Evolutionary conservation across 2,888 invertebrate genomes (phyloP), one percentile per base, ranked within the genome.

Genomic region (Diachrysia chrysitis): DNA sequence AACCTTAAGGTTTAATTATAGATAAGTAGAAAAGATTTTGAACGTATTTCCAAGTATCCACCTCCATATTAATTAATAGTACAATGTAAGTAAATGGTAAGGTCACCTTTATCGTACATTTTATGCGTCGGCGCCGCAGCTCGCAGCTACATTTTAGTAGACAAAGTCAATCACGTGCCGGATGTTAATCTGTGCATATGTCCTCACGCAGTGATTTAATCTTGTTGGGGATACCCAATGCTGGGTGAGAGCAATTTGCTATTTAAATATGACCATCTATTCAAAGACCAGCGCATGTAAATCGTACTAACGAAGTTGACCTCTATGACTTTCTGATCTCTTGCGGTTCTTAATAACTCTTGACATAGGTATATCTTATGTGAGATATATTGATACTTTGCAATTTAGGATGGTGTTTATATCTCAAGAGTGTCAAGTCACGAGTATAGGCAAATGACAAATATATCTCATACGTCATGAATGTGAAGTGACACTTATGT

Each of bases 131-230:
- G 63, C 58, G 42, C 56, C 63, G 60, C 58, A 69, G 46, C 53
- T 42, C 60, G 16, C 23, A 70, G 69, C 67, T 59, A 60, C 69
- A 71, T 72, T 73, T 73, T 73, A 78, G 66, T 63, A 69, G 54
- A 37, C 69, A 29, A 71, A 84, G 78, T 84, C 81, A 76, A 78
- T 81, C 84, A 75, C 71, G 72, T 75, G 76, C 85, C 87, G 88
- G 89, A 89, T 85, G 87, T 85, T 78, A 87, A 87, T 87, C 86
- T 82, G 73, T 76, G 80, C 75, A 73, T 81, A 72, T 79, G 81
- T 83, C 83, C 82, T 84, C 83, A 81, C 78, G 79, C 76, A 67
- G 78, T 84, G 83, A 86, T 86, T 85, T 85, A 85, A 85, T 87
- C 81, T 81, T 61, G 69, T 67, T 72, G 65, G 70, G 62, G 71